Evolutionary conservation across 2,113 vertebrate genomes (phyloP), one percentile per base, ranked within the genome.

Genomic region (Hucho hucho): DNA sequence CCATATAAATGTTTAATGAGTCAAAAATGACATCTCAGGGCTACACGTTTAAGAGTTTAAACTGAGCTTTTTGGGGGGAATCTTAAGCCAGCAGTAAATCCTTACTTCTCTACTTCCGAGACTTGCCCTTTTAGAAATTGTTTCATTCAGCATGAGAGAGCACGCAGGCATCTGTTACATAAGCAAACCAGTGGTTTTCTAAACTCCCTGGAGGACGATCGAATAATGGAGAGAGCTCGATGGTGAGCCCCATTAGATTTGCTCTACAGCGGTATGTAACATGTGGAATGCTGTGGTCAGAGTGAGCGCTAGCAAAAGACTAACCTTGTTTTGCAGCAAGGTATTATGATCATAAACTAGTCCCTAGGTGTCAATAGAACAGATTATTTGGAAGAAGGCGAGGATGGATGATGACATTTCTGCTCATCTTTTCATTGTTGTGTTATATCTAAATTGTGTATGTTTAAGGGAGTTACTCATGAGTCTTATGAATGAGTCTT

Each of bases 191-290:
- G 70, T 32, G 20, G 29, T 47, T 74, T 65, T 9, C 66, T 25
- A 77, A 65, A 29, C 9, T 81, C 86, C 77, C 86, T 43, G 61
- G 64, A 78, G 78, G 49, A n/a, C 64, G 24, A 68, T 76, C 73
- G 69, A 72, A 82, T 77, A 77, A 84, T 83, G 77, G 70, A 81
- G 49, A 69, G 73, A 86, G 75, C 46, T 64, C 67, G 56, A 77
- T 77, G 79, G 81, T 74, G 43, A 25, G 18, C 85, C 75, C 80
- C 74, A 76, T 77, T 81, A 80, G 25, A 84, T 86, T 83, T 76
- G 73, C 32, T 82, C 26, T 16, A 65, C n/a, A 65, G 12, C 49
- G 13, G 16, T 16, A 13, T 53, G 49, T 4, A 18, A 53, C 49
- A 53, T 53, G 14, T 53, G 49, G 49, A 16, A 53, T 53, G 49